Evolutionary conservation across 2,113 vertebrate species (phyloP), one percentile per base, ranked within the genome.

Genomic region (Atractosteus spatula): DNA sequence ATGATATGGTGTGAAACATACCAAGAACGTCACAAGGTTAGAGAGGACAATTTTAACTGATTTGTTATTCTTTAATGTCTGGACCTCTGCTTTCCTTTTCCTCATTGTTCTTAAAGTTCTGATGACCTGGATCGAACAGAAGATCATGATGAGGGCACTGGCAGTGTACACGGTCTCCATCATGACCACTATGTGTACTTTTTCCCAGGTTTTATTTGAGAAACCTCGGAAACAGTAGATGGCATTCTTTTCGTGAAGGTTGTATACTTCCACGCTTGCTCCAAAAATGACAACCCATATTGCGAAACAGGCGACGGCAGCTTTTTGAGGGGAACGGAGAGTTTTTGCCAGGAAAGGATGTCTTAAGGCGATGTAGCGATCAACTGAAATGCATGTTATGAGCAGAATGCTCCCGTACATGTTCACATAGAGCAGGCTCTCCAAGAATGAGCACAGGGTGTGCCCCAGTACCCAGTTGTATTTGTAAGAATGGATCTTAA

Each of bases 321-420:
- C 88, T 74, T 89, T 91, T 70, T 55, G 81, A 3, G 78, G 75
- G 8, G 91, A 92, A 17, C 88, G 71, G 65, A 91, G 72, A 8
- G 3, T n/a, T 2, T 14, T 63, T 1, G 83, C 80, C 0, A 0
- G 11, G 7, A 91, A 91, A 0, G 91, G 91, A 43, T 86, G 76
- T 3, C 0, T 62, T 44, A 93, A 80, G 0, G 81, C 67, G 0
- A 92, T 61, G 74, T 85, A 92, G 3, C 88, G 83, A 56, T 92
- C 89, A 3, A 82, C 69, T 0, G 89, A 86, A 66, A 92, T 91
- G 78, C 89, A 89, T 8, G 87, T 77, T 0, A 84, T 90, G 75
- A 91, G 84, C 62, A 89, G 76, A 68, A 92, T 92, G 72, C 90
- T 92, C 16, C 90, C 89, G 0, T 93, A 93, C 79, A 89, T 90